Conservation (phyloP, 2,113 vertebrate species). For the Orycteropus afer region DNA sequence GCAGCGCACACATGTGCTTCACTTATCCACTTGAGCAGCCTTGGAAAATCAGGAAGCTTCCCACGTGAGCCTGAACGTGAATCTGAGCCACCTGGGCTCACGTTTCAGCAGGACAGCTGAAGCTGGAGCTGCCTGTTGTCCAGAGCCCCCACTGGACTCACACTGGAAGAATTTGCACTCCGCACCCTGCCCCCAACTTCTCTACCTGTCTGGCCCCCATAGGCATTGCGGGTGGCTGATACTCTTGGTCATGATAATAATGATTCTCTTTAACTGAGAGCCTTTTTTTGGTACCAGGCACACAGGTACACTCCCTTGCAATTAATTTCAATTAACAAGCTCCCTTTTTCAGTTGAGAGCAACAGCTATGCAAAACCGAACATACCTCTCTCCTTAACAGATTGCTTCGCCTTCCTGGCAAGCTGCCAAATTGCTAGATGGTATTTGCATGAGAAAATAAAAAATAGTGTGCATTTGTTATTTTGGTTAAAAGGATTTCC, state of each 20-base stretch:
- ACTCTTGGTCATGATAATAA: background rate
- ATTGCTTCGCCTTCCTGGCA: conserved; percentile 18
- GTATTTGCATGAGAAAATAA: conserved; percentile 49
- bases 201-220: background rate
- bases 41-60: background rate
- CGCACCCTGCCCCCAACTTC: background rate
- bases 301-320: background rate
- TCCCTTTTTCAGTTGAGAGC: background rate
- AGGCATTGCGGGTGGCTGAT: background rate
- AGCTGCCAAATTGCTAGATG: conserved; percentile 72
- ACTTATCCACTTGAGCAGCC: background rate
- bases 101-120: rapidly evolving
- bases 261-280: background rate
- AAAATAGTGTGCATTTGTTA: conserved; percentile 16
- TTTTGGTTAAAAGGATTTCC: conserved; percentile 61
- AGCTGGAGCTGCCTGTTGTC: background rate
- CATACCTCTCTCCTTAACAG: conserved; percentile 30
- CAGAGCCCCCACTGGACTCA: background rate
- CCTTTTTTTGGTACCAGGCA: background rate
- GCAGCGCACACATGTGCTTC: background rate
- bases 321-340: background rate
- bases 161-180: background rate
- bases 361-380: conserved; percentile 28
- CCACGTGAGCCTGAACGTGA: background rate
- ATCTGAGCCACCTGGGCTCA: background rate